Evolutionary conservation across 2,113 vertebrate species (phyloP).

Genomic region (Corydoras sp.): DNA sequence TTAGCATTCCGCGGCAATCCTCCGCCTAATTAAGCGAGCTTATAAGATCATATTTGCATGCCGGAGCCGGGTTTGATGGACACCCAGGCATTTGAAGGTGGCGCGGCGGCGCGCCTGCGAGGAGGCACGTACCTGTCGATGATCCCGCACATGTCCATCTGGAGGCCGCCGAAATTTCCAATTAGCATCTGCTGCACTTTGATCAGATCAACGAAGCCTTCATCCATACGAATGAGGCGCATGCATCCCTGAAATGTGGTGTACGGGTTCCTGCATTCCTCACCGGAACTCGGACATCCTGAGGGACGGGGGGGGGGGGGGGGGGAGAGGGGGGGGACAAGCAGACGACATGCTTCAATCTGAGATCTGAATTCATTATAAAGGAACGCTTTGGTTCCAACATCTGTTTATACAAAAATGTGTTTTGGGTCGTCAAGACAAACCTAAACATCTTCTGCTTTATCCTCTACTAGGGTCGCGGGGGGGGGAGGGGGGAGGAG

Average conservation of each 20-base stretch:
- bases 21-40: slow-evolving; percentile 24
- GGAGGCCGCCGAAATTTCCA: slow-evolving; percentile 86
- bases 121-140: slow-evolving; percentile 76
- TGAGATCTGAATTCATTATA: background rate
- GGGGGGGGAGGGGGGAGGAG: too few relatives aligned
- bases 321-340: too few relatives aligned
- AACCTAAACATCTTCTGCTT: too few relatives aligned
- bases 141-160: slow-evolving; percentile 90
- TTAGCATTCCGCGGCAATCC: slow-evolving; percentile 15
- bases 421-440: too few relatives aligned
- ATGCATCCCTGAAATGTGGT: slow-evolving; percentile 86
- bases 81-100: too few relatives aligned
- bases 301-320: background rate
- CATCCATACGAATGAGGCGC: slow-evolving; percentile 70
- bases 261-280: slow-evolving; percentile 70
- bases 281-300: slow-evolving; percentile 76
- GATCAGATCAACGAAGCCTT: slow-evolving; percentile 75
- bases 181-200: slow-evolving; percentile 76
- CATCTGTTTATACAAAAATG: too few relatives aligned
- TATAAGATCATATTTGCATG: slow-evolving; percentile 16
- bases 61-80: background rate
- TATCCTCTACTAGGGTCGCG: too few relatives aligned
- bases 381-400: too few relatives aligned
- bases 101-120: background rate
- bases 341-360: background rate